Evolutionary conservation across 2,888 invertebrate genomes (phyloP).

Genomic region (Dendrolimus pini): DNA sequence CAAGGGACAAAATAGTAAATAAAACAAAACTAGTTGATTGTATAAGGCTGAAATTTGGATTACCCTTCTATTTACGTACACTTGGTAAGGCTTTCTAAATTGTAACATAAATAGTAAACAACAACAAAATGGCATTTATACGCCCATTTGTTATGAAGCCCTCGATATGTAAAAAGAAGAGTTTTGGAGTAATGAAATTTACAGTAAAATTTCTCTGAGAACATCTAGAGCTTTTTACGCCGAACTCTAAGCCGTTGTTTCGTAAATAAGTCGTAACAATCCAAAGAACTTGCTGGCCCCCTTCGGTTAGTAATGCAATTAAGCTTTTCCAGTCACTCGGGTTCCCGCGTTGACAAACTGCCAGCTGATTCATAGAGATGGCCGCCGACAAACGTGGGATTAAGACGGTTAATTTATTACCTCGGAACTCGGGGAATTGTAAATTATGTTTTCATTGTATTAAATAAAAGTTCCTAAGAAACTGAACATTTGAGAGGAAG

Average conservation of each 20-base stretch:
- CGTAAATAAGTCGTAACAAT: background rate
- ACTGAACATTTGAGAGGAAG: no score
- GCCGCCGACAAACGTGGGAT: slow-evolving; percentile 24
- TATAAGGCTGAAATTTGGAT: no score
- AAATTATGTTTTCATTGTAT: slow-evolving; percentile 26
- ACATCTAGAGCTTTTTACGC: background rate
- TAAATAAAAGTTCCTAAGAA: slow-evolving; percentile 7
- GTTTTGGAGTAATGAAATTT: no score
- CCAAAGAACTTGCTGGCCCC: background rate
- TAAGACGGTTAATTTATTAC: slow-evolving; percentile 31
- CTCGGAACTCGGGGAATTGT: slow-evolving; percentile 16
- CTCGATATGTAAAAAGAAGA: no score
- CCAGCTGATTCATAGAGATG: slow-evolving; percentile 26
- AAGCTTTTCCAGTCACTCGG: background rate
- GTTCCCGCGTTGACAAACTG: slow-evolving; percentile 14
- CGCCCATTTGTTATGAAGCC: no score
- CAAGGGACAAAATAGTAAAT: no score
- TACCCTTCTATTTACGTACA: no score
- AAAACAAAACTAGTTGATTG: no score
- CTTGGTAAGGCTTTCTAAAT: no score
- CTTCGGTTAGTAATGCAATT: background rate
- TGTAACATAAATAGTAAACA: no score
- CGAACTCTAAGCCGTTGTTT: background rate
- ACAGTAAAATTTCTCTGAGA: background rate
- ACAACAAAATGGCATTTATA: no score